A percentile compares a stretch with the other conserved stretches of the same genome.
Conservation (phyloP, 2,113 vertebrate species). For the Phylloscopus trochiloides region DNA sequence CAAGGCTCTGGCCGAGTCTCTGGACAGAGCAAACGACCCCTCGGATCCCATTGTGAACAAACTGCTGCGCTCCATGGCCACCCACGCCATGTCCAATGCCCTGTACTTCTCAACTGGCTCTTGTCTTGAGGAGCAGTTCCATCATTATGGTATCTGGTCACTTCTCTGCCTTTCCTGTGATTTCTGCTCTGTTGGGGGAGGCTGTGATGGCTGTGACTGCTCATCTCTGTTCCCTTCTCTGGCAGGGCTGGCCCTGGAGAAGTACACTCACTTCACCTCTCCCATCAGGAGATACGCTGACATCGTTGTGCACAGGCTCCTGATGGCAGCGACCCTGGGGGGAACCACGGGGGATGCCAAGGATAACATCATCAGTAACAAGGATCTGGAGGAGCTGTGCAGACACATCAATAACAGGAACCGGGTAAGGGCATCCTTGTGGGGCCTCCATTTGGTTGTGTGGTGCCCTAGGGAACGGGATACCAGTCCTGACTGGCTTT, state of each 20-base stretch:
- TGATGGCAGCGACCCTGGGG: slow-evolving; percentile 76
- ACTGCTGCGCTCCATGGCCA: slow-evolving; percentile 90
- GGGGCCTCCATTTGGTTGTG: background rate
- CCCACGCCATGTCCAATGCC: slow-evolving; percentile 92
- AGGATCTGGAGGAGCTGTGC: slow-evolving; percentile 86
- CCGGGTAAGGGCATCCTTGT: slow-evolving; percentile 69
- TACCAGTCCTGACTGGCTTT: background rate
- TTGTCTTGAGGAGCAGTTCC: slow-evolving; percentile 79
- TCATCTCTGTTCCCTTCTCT: background rate
- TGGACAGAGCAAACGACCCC: slow-evolving; percentile 85
- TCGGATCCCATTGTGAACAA: slow-evolving; percentile 85
- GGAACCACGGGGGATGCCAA: slow-evolving; percentile 46
- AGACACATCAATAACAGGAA: slow-evolving; percentile 91
- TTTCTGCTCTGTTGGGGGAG: background rate
- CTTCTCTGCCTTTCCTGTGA: background rate
- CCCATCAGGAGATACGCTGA: slow-evolving; percentile 96
- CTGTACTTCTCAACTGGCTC: slow-evolving; percentile 91
- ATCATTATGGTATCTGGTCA: slow-evolving; percentile 83
- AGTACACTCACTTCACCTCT: slow-evolving; percentile 96
- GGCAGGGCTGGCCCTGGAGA: slow-evolving; percentile 91
- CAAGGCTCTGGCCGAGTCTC: slow-evolving; percentile 88
- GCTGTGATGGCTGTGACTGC: background rate
- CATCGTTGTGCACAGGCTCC: slow-evolving; percentile 87
- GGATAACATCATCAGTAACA: slow-evolving; percentile 68
- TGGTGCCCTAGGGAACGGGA: background rate